These are phyloP conservation scores for Ferrisia virgata DNA, from an alignment of 2,888 invertebrate genomes.

Conservation along the genomic window DNA sequence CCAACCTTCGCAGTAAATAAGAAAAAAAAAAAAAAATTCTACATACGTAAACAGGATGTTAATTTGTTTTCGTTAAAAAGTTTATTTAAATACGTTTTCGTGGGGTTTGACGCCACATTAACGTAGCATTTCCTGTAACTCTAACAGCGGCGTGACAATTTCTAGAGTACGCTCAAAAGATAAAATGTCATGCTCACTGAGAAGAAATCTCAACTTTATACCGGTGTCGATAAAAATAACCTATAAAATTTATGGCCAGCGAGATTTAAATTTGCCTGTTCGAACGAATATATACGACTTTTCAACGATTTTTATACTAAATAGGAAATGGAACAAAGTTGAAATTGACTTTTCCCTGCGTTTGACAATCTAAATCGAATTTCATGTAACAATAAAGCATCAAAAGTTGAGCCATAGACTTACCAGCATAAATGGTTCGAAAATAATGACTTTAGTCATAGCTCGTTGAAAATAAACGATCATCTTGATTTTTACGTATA, in stretches of 20 bases:
- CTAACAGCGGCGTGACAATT: not conserved
- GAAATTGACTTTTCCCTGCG: not conserved
- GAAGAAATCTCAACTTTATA: not conserved
- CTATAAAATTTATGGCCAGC: not conserved
- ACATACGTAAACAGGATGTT: conserved; percentile 12
- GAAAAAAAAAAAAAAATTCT: not conserved
- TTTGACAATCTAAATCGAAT: not conserved
- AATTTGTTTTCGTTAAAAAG: conserved; percentile 25
- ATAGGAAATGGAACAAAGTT: not conserved
- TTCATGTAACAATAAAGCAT: not conserved
- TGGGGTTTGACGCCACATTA: conserved; percentile 11
- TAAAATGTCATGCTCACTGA: not conserved
- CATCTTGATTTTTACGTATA: not conserved
- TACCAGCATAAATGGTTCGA: not conserved
- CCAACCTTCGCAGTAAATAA: not conserved
- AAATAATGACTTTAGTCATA: not conserved
- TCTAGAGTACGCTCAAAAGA: not conserved
- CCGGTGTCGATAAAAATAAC: not conserved
- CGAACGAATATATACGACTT: not conserved
- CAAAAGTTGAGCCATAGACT: not conserved
- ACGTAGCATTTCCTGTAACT: not conserved
- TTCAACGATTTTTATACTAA: not conserved
- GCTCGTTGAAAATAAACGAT: not conserved
- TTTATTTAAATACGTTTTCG: not conserved
- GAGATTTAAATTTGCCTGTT: not conserved